A percentile compares a stretch with the other conserved stretches of the same genome.
phyloP scores from a whole-genome alignment of 1,140 invertebrate species.

The Phocides pigmalion region DNA sequence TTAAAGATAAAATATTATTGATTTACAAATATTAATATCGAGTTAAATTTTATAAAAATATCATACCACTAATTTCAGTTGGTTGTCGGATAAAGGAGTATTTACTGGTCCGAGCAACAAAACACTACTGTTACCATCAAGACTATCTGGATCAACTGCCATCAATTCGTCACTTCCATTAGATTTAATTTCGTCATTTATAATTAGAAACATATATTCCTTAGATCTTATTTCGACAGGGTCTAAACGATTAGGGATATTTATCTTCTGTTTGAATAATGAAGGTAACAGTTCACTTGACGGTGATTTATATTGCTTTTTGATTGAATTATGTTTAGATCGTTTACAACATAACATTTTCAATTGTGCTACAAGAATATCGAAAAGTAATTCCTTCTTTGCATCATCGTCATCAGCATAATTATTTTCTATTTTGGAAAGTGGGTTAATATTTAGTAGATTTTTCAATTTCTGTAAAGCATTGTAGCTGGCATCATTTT shows the following conservation, averaged over 20 bases:
- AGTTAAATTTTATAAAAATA: background rate
- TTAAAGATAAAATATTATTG: too few relatives aligned
- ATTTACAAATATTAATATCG: background rate
- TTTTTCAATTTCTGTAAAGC: slow-evolving; percentile 65
- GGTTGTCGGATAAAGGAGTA: slow-evolving; percentile 56
- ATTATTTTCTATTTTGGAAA: slow-evolving; percentile 18
- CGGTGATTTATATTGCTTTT: slow-evolving; percentile 35
- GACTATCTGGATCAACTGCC: slow-evolving; percentile 66
- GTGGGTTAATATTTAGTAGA: slow-evolving; percentile 51
- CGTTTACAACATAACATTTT: slow-evolving; percentile 71
- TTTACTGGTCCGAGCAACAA: slow-evolving; percentile 69
- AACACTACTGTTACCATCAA: slow-evolving; percentile 69
- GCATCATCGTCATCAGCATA: slow-evolving; percentile 49
- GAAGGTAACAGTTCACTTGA: slow-evolving; percentile 31
- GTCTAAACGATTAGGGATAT: slow-evolving; percentile 12
- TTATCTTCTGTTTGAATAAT: slow-evolving; percentile 30
- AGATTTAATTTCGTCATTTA: slow-evolving; percentile 71
- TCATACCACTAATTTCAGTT: slow-evolving; percentile 69
- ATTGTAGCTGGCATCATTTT: slow-evolving; percentile 50
- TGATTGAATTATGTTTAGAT: slow-evolving; percentile 32
- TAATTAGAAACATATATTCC: slow-evolving; percentile 71
- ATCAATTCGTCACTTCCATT: slow-evolving; percentile 62
- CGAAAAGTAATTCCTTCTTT: slow-evolving; percentile 69
- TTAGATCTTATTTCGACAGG: slow-evolving; percentile 17
- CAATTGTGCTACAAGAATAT: slow-evolving; percentile 65